Evolutionary conservation across 2,113 vertebrate genomes (phyloP), one percentile per base, ranked within the genome.

Genomic region (Grantiella picta): DNA sequence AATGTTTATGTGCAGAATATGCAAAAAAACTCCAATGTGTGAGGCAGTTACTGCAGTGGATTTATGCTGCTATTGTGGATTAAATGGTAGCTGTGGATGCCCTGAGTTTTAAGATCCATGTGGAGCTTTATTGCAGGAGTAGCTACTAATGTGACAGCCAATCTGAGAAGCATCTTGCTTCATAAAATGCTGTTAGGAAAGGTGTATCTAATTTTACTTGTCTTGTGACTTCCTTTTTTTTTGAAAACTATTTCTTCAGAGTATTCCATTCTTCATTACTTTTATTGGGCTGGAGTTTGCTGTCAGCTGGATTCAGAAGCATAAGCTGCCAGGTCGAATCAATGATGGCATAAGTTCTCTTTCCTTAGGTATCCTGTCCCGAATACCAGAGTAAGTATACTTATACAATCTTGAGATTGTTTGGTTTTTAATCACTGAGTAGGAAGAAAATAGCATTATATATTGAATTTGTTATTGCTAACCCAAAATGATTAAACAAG

Each of bases 351-450:
- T 99, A 92, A 98, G 98, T 82, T 99, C 98, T 64, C 9, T 99
- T 53, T 98, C 98, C 38, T 97, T 98, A 14, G 99, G 99, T 15
- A 97, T 99, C 91, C 80, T 99, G 69, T 99, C 99, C 93, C 97
- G 94, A 93, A 96, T 99, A 65, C 99, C 99, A 33, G 66, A 97
- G 99, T 99, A 97, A 99, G 98, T 98, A 70, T 64, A 29, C 2
- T 3, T 50, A 12, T 35, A 40, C 25, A 76, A 4, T 22, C 23
- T 77, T 77, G 44, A 86, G 33, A 8, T 52, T 90, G 15, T 10
- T 86, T 61, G 54, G 27, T 27, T 66, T 85, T 70, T 78, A 68
- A 68, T 72, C 36, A 60, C 27, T 65, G 28, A 90, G 29, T 83
- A 83, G 23, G 47, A 76, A 66, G 11, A 83, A 90, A 69, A 73